Conservation (phyloP, 1,140 invertebrate species). For the Macrosteles quadrilineatus region DNA sequence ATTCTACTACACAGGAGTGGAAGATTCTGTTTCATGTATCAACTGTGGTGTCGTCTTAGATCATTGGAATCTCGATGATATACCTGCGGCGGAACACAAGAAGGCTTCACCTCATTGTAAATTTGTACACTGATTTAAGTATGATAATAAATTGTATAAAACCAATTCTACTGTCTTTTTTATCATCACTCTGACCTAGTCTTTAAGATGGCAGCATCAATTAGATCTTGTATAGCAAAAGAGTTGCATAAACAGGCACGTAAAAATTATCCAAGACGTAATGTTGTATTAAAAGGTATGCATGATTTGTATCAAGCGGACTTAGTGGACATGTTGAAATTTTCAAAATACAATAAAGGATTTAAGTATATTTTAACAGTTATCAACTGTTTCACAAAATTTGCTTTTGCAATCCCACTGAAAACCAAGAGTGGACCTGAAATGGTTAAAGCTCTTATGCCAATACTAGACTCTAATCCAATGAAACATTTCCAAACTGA, state of each 20-base stretch:
- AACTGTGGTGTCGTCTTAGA: neutral
- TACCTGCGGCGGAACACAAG: neutral
- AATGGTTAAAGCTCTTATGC: conserved; percentile 43
- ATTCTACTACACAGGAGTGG: conserved; percentile 21
- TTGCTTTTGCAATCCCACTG: conserved; percentile 51
- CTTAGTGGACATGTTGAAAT: conserved; percentile 44
- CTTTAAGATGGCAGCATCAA: neutral
- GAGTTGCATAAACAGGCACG: conserved; percentile 39
- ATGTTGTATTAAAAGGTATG: conserved; percentile 31
- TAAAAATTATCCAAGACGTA: conserved; percentile 35
- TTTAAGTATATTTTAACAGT: conserved; percentile 52
- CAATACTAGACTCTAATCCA: conserved; percentile 24
- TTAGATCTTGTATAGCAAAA: conserved; percentile 20
- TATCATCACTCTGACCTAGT: neutral
- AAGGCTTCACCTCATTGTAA: conserved; percentile 23
- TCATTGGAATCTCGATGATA: neutral
- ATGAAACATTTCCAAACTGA: conserved; percentile 52
- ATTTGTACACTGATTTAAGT: conserved; percentile 12
- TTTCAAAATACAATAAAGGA: conserved; percentile 47
- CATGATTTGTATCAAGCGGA: conserved; percentile 38
- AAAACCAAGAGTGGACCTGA: conserved; percentile 51
- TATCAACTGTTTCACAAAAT: conserved; percentile 54
- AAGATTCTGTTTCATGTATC: conserved; percentile 15
- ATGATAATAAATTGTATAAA: neutral
- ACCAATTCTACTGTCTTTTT: neutral